Evolutionary conservation across 2,888 invertebrate genomes (phyloP).

Genomic region (Gastracanthus pulcherrimus): DNA sequence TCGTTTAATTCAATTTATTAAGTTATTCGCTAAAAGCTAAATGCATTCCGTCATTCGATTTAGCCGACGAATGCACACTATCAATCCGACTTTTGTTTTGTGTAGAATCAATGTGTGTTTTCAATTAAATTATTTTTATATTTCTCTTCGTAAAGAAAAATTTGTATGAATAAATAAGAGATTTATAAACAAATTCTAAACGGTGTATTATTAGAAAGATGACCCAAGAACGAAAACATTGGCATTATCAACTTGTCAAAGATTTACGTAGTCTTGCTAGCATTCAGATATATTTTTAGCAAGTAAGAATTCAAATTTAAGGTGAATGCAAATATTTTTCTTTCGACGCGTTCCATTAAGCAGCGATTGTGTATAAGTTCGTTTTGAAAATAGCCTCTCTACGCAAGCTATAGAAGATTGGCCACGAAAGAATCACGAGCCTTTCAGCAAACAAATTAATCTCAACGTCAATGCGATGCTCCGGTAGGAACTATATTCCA

Average conservation of each 20-base stretch:
- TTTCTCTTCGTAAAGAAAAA: background rate
- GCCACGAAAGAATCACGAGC: background rate
- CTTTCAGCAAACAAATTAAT: conserved; percentile 15
- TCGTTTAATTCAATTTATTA: no score
- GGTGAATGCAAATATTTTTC: conserved; percentile 13
- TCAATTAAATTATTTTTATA: no score
- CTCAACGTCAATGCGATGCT: background rate
- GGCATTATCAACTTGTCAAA: no score
- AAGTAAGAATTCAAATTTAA: background rate
- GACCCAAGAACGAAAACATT: background rate
- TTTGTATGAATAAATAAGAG: background rate
- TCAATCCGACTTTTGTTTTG: no score
- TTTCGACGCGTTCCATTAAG: background rate
- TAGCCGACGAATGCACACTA: no score
- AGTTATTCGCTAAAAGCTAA: no score
- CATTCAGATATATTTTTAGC: background rate
- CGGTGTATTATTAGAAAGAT: background rate
- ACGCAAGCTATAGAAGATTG: background rate
- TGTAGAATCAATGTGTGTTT: no score
- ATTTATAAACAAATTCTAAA: no score
- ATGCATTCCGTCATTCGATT: no score
- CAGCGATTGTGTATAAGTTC: background rate
- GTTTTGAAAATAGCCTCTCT: conserved; percentile 12
- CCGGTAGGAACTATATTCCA: background rate
- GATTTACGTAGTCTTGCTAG: no score